Evolutionary conservation across 2,797 vertebrate genomes (phyloP), one percentile per base, ranked within the genome.

Genomic region (Hirundo rustica): DNA sequence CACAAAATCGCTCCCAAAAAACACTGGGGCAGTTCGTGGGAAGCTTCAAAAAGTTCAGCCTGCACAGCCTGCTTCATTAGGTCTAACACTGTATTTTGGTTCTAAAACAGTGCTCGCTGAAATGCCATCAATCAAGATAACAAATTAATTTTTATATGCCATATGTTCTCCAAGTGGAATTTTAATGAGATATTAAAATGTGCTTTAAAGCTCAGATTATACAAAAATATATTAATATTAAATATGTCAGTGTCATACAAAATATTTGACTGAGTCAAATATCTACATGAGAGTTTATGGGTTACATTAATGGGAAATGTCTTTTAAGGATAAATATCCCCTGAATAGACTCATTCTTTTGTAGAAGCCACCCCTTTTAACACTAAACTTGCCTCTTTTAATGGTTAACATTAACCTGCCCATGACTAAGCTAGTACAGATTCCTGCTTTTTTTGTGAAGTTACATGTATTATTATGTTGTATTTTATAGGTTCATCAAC

Each of bases 91-190:
- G 70, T 85, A 85, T 88, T 96, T 95, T 94, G 55, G 50, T 89
- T 95, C 87, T 81, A 88, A 89, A 93, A 83, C 40, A 70, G 15
- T 79, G 34, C n/a, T 94, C 60, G 73, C 75, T 95, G 75, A 95
- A 94, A 82, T 88, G 60, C 57, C 55, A 88, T 95, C 92, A 88
- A 67, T 94, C 92, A 94, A 83, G n/a, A 81, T 76, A 93, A 94
- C 27, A 95, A 92, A 90, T 64, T 60, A 93, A 50, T 79, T 91
- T 88, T 96, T 91, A 67, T 87, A 61, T 73, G 64, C 87, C 86
- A 87, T 85, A 83, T 96, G 81, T 77, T 91, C 78, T 85, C 44
- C 47, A 87, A 89, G 66, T 77, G 36, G 75, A 94, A 94, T 95
- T 96, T 94, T 94, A 95, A 95, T 85, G 45, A 85, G 57, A 89